Conservation (phyloP, 2,113 vertebrate genomes). For the Coptodon bakossiorum region DNA sequence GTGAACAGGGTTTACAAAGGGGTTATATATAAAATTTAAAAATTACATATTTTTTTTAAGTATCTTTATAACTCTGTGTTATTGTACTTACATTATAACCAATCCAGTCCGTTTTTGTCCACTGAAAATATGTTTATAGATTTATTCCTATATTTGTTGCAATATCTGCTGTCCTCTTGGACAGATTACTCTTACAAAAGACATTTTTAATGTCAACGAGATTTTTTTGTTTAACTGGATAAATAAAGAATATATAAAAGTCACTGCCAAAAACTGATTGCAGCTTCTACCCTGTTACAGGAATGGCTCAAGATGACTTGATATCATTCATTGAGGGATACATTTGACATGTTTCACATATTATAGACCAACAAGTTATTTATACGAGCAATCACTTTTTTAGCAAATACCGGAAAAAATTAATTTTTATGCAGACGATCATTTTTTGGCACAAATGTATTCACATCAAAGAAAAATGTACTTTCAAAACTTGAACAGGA, state of each 20-base stretch:
- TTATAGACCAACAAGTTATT: neutral
- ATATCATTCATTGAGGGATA: neutral
- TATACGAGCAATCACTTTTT: neutral
- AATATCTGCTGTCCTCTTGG: neutral
- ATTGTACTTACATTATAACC: neutral
- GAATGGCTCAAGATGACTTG: neutral
- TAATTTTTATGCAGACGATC: accelerated
- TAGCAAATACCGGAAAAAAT: neutral
- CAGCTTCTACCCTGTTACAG: neutral
- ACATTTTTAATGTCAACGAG: neutral
- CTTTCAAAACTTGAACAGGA: neutral
- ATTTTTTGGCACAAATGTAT: neutral
- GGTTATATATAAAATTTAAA: neutral
- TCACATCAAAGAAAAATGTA: neutral
- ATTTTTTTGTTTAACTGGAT: neutral
- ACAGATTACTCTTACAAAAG: neutral
- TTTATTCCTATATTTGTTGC: neutral
- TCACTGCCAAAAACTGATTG: neutral
- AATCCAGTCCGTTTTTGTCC: neutral
- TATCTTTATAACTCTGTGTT: neutral
- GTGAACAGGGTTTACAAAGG: neutral
- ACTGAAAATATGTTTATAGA: neutral
- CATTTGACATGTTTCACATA: neutral
- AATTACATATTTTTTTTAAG: neutral
- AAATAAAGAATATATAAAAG: neutral